Base-by-base conservation (phyloP, 2,797 vertebrate species). In the Linurgus olivaceus region DNA sequence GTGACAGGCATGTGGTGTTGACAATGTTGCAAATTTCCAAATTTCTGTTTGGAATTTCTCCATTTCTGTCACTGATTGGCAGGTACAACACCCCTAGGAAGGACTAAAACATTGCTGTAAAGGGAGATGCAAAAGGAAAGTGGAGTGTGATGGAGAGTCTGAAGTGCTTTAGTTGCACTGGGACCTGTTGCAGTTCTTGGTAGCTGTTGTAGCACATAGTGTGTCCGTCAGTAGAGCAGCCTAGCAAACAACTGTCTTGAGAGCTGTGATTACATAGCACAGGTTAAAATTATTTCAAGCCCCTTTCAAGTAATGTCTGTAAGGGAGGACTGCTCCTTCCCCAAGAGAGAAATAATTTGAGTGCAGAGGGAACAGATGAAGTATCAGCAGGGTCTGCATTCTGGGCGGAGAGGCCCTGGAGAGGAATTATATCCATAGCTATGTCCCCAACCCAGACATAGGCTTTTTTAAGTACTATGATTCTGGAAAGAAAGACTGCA, bases 401-500 rank as follows among this genome's bases (percentile, higher is more conserved):
- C 58, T 66, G 33, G 23, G 31, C 44, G 16, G 24, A 10, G 26
- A 61, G 6, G 10, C 19, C 16, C 38, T 75, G 26, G 51, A 86
- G 62, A 84, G 31, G 44, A 74, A 29, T 83, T 78, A 40, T 33
- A 62, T 51, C 58, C 20, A 31, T 58, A 78, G 11, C 20, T 66
- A 11, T 28, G 23, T 52, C 40, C 19, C 29, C 75, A 55, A 3
- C 9, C 5, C 0, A 0, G 11, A 44, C 3, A 7, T 10, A 4
- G 1, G 2, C 13, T n/a, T 52, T 54, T 77, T 77, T 33, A 35
- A 48, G 19, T 35, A 31, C 14, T 65, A 1, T 31, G n/a, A 31
- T 24, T 52, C 47, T 71, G 13, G 31, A 86, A 88, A 66, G 37
- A 31, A 84, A 72, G 10, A 75, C 31, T 48, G 21, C 20, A 50